Conservation (phyloP, 2,888 invertebrate genomes). For the Cryptocephalus moraei region DNA sequence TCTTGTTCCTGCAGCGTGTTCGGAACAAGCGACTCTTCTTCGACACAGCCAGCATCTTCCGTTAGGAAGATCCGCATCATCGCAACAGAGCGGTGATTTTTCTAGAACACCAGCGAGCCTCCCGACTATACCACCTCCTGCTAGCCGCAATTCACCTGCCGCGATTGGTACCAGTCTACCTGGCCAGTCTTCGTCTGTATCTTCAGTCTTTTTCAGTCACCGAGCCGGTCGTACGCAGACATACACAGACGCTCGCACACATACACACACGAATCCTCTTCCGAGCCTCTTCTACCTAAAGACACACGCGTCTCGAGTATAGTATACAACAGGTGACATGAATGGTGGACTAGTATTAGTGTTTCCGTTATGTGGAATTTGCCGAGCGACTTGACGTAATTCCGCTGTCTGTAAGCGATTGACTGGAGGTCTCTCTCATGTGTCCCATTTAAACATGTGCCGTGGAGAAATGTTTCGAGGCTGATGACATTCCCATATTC, state of each 20-base stretch:
- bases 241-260: too few relatives aligned
- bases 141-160: conserved; percentile 29
- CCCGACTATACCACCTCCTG: too few relatives aligned
- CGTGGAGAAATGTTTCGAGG: conserved; percentile 16
- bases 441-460: conserved; percentile 20
- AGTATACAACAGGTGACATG: conserved; percentile 6
- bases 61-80: too few relatives aligned
- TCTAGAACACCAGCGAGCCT: too few relatives aligned
- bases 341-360: conserved; percentile 18
- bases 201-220: conserved; percentile 20
- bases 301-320: too few relatives aligned
- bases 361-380: conserved; percentile 24
- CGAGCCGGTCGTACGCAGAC: conserved; percentile 2
- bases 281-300: too few relatives aligned
- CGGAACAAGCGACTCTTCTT: too few relatives aligned
- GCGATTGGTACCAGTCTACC: conserved; percentile 28
- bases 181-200: conserved; percentile 7
- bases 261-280: too few relatives aligned
- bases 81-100: too few relatives aligned
- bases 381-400: conserved; percentile 19
- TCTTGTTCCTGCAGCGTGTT: too few relatives aligned
- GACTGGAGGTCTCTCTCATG: conserved; percentile 16
- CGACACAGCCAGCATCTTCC: too few relatives aligned
- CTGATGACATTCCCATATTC: conserved; percentile 28
- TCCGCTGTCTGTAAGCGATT: conserved; percentile 11